Percentiles rank a stretch among this genome's conserved stretches.
Evolutionary conservation across 1,140 invertebrate genomes (phyloP).

Genomic region (Drosophila pectinifera): DNA sequence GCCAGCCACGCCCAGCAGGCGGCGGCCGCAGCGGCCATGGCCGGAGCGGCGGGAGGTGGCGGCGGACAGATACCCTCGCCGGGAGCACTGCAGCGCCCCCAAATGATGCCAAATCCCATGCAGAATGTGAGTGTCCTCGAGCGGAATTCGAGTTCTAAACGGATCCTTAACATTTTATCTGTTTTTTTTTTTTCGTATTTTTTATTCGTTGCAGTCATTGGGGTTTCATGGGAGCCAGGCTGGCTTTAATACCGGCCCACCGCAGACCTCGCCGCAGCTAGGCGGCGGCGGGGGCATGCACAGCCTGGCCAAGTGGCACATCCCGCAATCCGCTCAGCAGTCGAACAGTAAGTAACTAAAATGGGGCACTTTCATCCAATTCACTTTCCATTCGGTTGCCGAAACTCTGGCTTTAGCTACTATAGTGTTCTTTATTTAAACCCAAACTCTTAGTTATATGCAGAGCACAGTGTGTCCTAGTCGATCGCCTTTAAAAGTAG

Average conservation of each 20-base stretch:
- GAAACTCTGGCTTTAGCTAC: background rate
- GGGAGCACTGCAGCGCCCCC: constrained; percentile 71
- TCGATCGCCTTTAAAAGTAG: no score
- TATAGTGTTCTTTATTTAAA: background rate
- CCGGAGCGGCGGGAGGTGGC: constrained; percentile 61
- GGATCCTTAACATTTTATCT: background rate
- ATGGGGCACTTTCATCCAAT: background rate
- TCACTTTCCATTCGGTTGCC: background rate
- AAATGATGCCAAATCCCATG: constrained; percentile 82
- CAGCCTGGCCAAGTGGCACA: constrained; percentile 88
- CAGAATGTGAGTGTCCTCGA: constrained; percentile 69
- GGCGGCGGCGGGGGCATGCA: constrained; percentile 70
- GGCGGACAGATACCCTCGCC: constrained; percentile 79
- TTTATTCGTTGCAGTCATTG: constrained; percentile 66
- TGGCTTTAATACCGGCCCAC: constrained; percentile 82
- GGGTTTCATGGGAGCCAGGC: constrained; percentile 84
- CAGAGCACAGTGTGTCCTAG: no score
- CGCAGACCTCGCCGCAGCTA: constrained; percentile 73
- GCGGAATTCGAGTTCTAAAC: background rate
- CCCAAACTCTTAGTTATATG: no score
- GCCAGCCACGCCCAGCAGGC: constrained; percentile 81
- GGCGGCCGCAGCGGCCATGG: constrained; percentile 77
- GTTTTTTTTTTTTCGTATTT: no score
- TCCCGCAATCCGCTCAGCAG: constrained; percentile 87
- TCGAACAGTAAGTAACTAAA: constrained; percentile 80